These are phyloP conservation scores for Anoplius nigerrimus DNA, from an alignment of 2,888 invertebrate species.

Conservation along the genomic window DNA sequence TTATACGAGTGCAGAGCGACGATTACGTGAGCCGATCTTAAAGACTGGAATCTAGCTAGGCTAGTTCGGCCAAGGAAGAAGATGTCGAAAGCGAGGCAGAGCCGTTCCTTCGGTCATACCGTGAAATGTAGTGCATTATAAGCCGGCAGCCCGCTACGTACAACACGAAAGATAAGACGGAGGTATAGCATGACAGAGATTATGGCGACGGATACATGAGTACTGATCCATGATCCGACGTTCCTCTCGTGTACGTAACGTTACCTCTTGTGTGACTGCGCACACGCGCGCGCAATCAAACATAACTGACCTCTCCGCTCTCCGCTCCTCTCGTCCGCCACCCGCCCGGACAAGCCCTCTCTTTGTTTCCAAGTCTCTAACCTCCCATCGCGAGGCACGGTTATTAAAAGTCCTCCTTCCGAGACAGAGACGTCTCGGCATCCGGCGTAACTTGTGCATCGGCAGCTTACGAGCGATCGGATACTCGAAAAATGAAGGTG, in stretches of 20 bases:
- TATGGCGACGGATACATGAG: constrained; percentile 33
- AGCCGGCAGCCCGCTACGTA: neutral
- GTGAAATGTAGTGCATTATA: constrained; percentile 2
- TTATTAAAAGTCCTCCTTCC: too few relatives aligned
- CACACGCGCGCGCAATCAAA: too few relatives aligned
- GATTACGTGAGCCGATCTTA: constrained; percentile 33
- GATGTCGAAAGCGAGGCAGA: neutral
- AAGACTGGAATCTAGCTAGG: neutral
- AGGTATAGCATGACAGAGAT: constrained; percentile 43
- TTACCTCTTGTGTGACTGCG: too few relatives aligned
- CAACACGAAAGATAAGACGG: constrained; percentile 26
- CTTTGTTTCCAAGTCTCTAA: too few relatives aligned
- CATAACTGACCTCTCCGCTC: too few relatives aligned
- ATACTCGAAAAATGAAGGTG: too few relatives aligned
- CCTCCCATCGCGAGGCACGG: too few relatives aligned
- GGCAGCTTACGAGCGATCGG: too few relatives aligned
- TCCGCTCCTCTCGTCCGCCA: too few relatives aligned
- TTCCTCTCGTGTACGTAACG: constrained; percentile 2
- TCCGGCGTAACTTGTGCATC: too few relatives aligned
- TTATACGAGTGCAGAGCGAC: constrained; percentile 33
- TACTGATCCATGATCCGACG: constrained; percentile 18
- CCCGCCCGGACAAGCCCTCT: too few relatives aligned
- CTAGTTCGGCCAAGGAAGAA: neutral
- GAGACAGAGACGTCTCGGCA: too few relatives aligned
- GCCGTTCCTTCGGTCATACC: neutral